Base-by-base conservation (phyloP, 2,888 invertebrate species). In the Oasisia sp. region DNA sequence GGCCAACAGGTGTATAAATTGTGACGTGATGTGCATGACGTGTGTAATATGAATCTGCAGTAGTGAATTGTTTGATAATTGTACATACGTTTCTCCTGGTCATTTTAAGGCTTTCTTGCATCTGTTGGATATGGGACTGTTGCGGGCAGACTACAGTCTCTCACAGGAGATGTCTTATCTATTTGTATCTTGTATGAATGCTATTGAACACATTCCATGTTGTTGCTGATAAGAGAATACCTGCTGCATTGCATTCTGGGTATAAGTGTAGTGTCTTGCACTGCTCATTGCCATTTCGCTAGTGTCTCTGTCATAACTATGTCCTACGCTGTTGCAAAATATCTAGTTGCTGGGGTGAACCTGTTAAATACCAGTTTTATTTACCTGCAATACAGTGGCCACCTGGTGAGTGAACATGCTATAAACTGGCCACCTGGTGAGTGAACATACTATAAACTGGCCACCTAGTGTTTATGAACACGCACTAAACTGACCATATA, bases 141-240 rank as follows among this genome's bases (percentile, higher is more conserved):
- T 56, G 56, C 19, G 19, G 74, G 27, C 19, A 74, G 74, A 27
- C n/a, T 74, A 19, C 74, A 7, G 0, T 74, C 19, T 74, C n/a
- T 27, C 14, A 19, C 7, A 27, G 74, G 74, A 27, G 74, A 19
- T n/a, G 74, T 27, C 74, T 74, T 19, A 27, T 74, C 74, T 74
- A n/a, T 74, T 74, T 74, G 27, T 74, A n/a, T 74, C 27, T 74
- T 74, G 74, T 74, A n/a, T 74, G 19, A 7, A 74, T 74, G 74
- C 74, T 74, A 74, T 74, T 74, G 19, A n/a, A 74, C 74, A 74
- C 74, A 74, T 74, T 74, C 74, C 74, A 74, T 74, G 27, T 74
- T 74, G 74, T 74, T 74, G 74, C 74, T 74, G 74, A 74, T 74
- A 50, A 50, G 12, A 50, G 50, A 50, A 50, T 50, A 50, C 50